Base-by-base conservation (phyloP, 2,888 invertebrate genomes). In the Galerucella nymphaeae region DNA sequence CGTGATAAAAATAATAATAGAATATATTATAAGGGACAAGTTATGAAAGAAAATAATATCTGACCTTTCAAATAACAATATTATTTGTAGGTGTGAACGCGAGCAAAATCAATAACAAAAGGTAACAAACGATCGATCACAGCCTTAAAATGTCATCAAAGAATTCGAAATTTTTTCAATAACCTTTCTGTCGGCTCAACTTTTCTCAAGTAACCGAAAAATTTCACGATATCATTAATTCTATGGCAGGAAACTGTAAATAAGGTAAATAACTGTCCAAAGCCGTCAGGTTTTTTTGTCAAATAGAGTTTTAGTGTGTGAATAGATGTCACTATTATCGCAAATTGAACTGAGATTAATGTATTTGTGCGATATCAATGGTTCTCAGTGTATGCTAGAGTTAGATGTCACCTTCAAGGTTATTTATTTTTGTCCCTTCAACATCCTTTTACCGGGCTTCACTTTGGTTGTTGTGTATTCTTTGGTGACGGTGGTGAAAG, bases 31-130 rank as follows among this genome's bases (percentile, higher is more conserved):
- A 18, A 53, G 50, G 50, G 50, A n/a, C 23, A 30, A 30, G 23
- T 30, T 8, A 30, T 6, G 8, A 18, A 18, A 2, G 10, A 53
- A 18, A 53, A 18, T 18, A 18, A 53, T 16, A 53, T 53, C 18
- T 16, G 53, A 53, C 53, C 53, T 53, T 53, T 53, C 0, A 16
- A 53, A 16, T 10, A 53, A 53, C 53, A 53, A 53, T 53, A 53
- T 53, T 53, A 30, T 30, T 30, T 30, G 30, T 30, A 53, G 53
- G 53, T 53, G 53, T 53, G 53, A 53, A 53, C 53, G 16, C 16
- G 53, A 10, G 18, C 53, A 53, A 53, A 53, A 53, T 53, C 18
- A 10, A 18, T 53, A 53, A 53, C 53, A 53, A 53, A 53, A 53
- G 16, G 18, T 18, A 53, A 53, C 18, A 53, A 53, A 18, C 53